Base-by-base conservation (phyloP, 2,888 invertebrate species). In the Hydrotaea cyrtoneurina region DNA sequence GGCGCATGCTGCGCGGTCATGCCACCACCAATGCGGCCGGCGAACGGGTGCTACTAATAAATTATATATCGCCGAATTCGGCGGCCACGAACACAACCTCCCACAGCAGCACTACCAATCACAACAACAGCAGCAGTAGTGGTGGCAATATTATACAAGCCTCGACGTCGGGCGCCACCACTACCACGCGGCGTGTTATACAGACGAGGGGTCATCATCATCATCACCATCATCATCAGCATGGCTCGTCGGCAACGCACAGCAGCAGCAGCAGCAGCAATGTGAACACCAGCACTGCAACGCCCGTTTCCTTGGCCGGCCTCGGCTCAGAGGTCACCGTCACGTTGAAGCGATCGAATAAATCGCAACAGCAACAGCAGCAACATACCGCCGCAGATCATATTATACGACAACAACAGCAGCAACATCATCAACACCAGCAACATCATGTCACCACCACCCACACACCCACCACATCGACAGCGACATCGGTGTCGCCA, bases 261-360 rank as follows among this genome's bases (percentile, higher is more conserved):
- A 53, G 39, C 15, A 31, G 57, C 23, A 55, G 21, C 11, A 69
- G 43, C 55, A 64, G 55, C 39, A 69, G 17, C 57, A 39, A 19
- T 13, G 57, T 85, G 85, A 23, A 76, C 8, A 26, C 55, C 23
- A 71, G 72, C n/a, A 76, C 79, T 46, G 87, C 87, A 46, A 86
- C 89, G 50, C 88, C 91, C 43, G 90, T 90, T 64, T 90, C 91
- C 26, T 91, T 91, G 83, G 91, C 91, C 80, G 91, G 91, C 57
- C 88, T 91, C 23, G 91, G 91, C 87, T 91, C 91, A 84, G 91
- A 91, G 88, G 91, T 91, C 87, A 91, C 91, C 26, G 91, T 91
- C 71, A 91, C 91, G 2, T 64, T 91, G 86, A 91, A 91, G 86
- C 90, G 90, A 73, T 87, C 87, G 59, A 85, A 83, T 78, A 87